Conservation (phyloP, 1,140 invertebrate species). For the Coelopa frigida region DNA sequence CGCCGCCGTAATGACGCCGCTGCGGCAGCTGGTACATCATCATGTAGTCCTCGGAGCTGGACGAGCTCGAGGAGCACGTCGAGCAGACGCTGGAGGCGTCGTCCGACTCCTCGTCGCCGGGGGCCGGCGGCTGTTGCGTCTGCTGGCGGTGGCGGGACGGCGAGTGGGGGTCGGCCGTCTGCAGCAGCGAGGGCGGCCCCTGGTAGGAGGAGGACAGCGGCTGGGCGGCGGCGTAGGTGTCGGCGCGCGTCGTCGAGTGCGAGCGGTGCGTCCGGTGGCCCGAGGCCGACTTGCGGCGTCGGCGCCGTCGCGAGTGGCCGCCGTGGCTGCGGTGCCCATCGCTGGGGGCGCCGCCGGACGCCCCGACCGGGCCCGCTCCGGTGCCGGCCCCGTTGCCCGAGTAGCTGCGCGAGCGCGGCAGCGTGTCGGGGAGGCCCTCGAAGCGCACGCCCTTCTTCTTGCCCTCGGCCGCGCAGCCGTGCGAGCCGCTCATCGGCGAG, state of each 20-base stretch:
- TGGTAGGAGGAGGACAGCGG: constrained; percentile 39
- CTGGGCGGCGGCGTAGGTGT: constrained; percentile 36
- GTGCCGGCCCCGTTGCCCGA: constrained; percentile 40
- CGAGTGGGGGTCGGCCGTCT: constrained; percentile 16
- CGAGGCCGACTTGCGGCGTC: constrained; percentile 31
- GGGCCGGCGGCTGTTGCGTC: constrained; percentile 5
- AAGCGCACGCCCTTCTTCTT: constrained; percentile 44
- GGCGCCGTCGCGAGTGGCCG: constrained; percentile 24
- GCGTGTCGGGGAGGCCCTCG: constrained; percentile 34
- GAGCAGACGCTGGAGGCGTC: constrained; percentile 66
- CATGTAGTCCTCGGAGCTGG: constrained; percentile 73
- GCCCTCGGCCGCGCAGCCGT: constrained; percentile 11
- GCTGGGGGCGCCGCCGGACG: not conserved
- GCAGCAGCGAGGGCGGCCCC: constrained; percentile 26
- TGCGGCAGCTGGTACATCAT: constrained; percentile 75
- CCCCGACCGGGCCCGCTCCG: constrained; percentile 6
- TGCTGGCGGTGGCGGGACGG: constrained; percentile 14
- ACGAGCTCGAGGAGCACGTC: constrained; percentile 67
- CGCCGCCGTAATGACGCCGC: constrained; percentile 73
- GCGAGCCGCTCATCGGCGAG: constrained; percentile 37
- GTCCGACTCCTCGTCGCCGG: constrained; percentile 48
- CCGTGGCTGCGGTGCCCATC: constrained; percentile 16
- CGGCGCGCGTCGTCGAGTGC: constrained; percentile 37
- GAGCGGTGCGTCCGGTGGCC: constrained; percentile 35
- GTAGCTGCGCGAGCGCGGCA: constrained; percentile 39